Percentiles rank a stretch among this genome's conserved stretches.
Evolutionary conservation across 2,888 invertebrate species (phyloP).

Genomic region (Drosophila melanocephala): DNA sequence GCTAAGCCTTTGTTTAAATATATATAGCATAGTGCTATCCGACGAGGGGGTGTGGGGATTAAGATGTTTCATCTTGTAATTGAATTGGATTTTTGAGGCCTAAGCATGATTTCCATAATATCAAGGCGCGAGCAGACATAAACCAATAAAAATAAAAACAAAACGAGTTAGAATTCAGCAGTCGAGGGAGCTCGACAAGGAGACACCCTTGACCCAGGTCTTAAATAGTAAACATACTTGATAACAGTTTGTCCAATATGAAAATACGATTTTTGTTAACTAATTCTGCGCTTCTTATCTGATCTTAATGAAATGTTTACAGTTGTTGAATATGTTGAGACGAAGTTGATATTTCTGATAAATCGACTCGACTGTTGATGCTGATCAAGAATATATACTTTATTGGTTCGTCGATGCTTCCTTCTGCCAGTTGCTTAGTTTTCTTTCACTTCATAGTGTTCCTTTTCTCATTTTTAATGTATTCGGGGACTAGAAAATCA

Average conservation of each 20-base stretch:
- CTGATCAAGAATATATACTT: neutral
- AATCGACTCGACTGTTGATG: neutral
- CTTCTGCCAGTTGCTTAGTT: neutral
- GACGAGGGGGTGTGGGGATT: neutral
- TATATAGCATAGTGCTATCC: slow-evolving; percentile 11
- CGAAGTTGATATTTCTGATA: neutral
- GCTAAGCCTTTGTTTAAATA: slow-evolving; percentile 51
- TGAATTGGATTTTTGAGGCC: slow-evolving; percentile 35
- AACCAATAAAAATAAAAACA: neutral
- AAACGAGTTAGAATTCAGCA: neutral
- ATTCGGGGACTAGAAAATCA: neutral
- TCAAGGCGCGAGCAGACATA: slow-evolving; percentile 52
- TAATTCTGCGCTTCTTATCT: neutral
- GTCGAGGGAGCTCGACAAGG: neutral
- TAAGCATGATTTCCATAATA: slow-evolving; percentile 61
- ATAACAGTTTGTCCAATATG: neutral
- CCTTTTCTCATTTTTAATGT: neutral
- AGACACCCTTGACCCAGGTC: neutral
- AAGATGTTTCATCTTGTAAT: slow-evolving; percentile 44
- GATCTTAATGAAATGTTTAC: neutral
- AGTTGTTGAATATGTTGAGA: neutral
- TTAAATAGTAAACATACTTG: neutral
- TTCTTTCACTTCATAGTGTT: neutral
- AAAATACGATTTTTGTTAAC: neutral
- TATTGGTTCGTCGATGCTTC: neutral